Base-by-base conservation (phyloP, 2,113 vertebrate species). In the Leptobrachium leishanense region DNA sequence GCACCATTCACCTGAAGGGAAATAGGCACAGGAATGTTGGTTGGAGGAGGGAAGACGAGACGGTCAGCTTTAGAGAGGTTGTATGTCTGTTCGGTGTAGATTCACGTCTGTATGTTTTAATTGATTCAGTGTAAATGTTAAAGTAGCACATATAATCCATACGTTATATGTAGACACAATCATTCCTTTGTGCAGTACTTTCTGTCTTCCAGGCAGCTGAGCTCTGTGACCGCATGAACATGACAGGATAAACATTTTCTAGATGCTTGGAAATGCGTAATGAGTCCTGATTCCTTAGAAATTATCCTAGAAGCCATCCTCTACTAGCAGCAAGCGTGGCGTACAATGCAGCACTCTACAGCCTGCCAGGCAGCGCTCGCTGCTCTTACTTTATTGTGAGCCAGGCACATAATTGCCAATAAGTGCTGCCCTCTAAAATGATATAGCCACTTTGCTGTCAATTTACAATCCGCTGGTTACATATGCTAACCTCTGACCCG, bases 361-460 rank as follows among this genome's bases (percentile, higher is more conserved):
- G 57, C 76, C 43, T 65, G 43, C 40, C 68, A 65, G 39, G 39
- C 68, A 72, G 57, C 65, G 57, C 44, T 53, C 59, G 65, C 68
- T 79, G 43, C 59, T 31, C 68, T 77, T 71, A 77, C 11, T 77
- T 70, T 70, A 68, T 77, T 64, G 76, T 62, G 68, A 79, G 57
- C 44, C 43, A 72, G 64, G 76, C 57, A 65, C 65, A 79, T 79
- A 72, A 79, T 72, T 79, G 76, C 76, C 59, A 65, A 65, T 72
- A 79, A 78, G 68, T 78, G 76, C 68, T 78, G 76, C 76, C 76
- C 76, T 78, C 76, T 64, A 71, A 78, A 78, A 71, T 78, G 68
- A 79, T 79, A 79, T 79, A 72, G 76, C 31, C 76, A 72, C 68
- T 65, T 72, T 64, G 57, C 68, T 72, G 68, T 79, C 57, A 79